Conservation (phyloP, 2,113 vertebrate species). For the Zosterops hypoxanthus region DNA sequence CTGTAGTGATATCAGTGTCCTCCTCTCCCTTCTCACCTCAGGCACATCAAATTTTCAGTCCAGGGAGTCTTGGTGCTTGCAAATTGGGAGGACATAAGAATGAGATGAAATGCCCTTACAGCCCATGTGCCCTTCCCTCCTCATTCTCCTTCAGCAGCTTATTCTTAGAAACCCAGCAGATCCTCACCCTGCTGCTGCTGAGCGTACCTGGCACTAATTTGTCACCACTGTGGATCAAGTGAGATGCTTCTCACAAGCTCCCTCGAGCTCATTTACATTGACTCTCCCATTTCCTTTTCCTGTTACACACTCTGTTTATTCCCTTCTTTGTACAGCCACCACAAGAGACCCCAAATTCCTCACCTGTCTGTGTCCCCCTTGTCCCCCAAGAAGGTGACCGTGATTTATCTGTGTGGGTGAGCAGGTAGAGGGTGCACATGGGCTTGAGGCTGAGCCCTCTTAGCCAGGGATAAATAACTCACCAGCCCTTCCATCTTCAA, state of each 20-base stretch:
- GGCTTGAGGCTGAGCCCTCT: slow-evolving; percentile 26
- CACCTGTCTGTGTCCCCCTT: rapidly evolving
- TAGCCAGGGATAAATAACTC: slow-evolving; percentile 39
- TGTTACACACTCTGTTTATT: background rate
- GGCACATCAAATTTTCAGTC: background rate
- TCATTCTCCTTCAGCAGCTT: background rate
- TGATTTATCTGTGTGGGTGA: slow-evolving; percentile 41
- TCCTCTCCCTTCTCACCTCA: background rate
- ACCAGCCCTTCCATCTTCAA: background rate
- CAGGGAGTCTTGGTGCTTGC: background rate
- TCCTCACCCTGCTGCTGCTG: background rate
- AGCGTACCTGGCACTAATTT: background rate
- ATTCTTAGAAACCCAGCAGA: background rate
- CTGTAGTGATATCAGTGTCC: background rate
- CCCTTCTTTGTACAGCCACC: background rate
- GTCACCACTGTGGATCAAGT: background rate
- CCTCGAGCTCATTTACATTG: rapidly evolving
- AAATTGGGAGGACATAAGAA: background rate
- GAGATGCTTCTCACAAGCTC: background rate
- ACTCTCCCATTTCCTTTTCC: background rate
- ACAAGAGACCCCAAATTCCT: background rate
- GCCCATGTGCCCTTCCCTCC: background rate
- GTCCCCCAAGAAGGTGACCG: rapidly evolving
- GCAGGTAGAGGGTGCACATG: background rate
- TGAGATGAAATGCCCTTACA: background rate